Evolutionary conservation across 1,140 invertebrate genomes (phyloP), one percentile per base, ranked within the genome.

Genomic region (Dendrolimus punctatus): DNA sequence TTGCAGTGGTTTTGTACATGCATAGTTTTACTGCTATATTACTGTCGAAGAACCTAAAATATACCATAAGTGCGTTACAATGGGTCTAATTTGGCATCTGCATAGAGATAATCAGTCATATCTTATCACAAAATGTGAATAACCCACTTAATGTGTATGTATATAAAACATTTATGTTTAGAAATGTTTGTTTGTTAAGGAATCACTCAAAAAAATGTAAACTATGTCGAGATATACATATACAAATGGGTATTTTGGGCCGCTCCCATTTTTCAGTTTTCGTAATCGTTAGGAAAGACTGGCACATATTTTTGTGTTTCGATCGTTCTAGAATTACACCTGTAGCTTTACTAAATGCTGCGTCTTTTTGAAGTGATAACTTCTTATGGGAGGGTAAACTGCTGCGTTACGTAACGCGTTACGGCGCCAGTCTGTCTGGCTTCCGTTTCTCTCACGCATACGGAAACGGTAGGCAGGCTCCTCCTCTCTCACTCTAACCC

Each of bases 171-270:
- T 75, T 71, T 69, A 37, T 45, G 66, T 76, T 73, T 72, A 68
- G 70, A 71, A 75, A 78, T 75, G 64, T 75, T 74, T 75, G 62
- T 75, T 73, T 75, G 67, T 64, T 47, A 57, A 68, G 68, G 64
- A 72, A 70, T 75, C 70, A 70, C 58, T 71, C 66, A 71, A 59
- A 59, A 67, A 73, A 68, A 49, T 57, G 58, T 55, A 59, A 62
- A 54, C 57, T 67, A 55, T 67, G 75, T 68, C 64, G 68, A 65
- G 68, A 63, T 67, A 62, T 63, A 9, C 40, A n/a, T 38, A 8
- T 50, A 40, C 42, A 50, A 50, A 50, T 42, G 4, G 36, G 49
- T 45, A n/a, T 23, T 23, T 23, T 23, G 23, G 23, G 23, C 23
- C 23, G 23, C 23, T 23, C 23, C 23, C 23, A 23, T 23, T 23